These are phyloP conservation scores for Ophion obscuratus DNA, from an alignment of 2,888 invertebrate species.

Conservation along the genomic window DNA sequence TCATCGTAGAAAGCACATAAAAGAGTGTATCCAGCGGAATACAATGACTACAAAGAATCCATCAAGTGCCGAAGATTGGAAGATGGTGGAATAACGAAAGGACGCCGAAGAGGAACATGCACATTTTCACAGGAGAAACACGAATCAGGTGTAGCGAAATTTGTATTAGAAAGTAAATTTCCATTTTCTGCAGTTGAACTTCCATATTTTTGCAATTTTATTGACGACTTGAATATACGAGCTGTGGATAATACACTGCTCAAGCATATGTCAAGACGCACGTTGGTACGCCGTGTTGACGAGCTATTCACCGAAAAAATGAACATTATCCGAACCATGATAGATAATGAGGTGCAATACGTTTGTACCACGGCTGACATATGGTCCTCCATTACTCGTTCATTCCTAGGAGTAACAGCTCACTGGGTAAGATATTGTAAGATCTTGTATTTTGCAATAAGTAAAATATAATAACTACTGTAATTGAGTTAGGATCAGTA, in stretches of 20 bases:
- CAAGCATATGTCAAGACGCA: conserved; percentile 19
- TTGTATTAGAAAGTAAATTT: conserved; percentile 2
- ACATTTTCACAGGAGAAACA: background rate
- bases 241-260: background rate
- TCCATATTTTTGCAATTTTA: conserved; percentile 11
- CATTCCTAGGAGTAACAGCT: too few relatives aligned
- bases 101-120: conserved; percentile 16
- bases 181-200: conserved; percentile 1
- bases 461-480: too few relatives aligned
- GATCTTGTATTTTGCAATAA: too few relatives aligned
- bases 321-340: conserved; percentile 14
- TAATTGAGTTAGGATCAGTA: too few relatives aligned
- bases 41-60: conserved; percentile 22
- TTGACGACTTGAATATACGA: conserved; percentile 1
- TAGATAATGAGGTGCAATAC: conserved; percentile 16
- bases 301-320: conserved; percentile 11
- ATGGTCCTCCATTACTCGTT: conserved; percentile 2
- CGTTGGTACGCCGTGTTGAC: background rate
- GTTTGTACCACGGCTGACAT: conserved; percentile 63
- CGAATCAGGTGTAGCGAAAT: background rate
- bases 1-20: conserved; percentile 13
- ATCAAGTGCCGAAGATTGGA: conserved; percentile 11
- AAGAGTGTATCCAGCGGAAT: conserved; percentile 28
- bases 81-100: conserved; percentile 17
- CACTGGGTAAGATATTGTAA: too few relatives aligned